phyloP scores from a whole-genome alignment of 2,888 invertebrate genomes.

The Stomorhina lunata region DNA sequence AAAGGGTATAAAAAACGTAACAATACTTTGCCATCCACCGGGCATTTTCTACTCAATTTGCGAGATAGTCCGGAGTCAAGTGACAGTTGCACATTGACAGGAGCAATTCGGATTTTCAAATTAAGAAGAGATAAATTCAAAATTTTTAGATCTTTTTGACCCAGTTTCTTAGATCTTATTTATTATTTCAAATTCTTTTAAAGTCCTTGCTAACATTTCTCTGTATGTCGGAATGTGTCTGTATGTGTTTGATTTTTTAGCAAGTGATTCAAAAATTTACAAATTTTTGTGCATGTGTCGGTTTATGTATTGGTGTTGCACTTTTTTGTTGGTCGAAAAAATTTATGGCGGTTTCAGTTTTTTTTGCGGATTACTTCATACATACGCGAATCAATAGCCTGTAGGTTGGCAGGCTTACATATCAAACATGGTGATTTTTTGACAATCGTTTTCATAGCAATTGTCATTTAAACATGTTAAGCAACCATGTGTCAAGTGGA shows the following conservation, averaged over 20 bases:
- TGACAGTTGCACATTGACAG: too few species aligned
- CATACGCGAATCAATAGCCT: constrained; percentile 65
- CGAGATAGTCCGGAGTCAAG: too few species aligned
- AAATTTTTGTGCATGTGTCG: constrained; percentile 22
- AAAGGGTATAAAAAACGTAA: too few species aligned
- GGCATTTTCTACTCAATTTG: too few species aligned
- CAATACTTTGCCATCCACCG: too few species aligned
- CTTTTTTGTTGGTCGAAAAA: constrained; percentile 39
- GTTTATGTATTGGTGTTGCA: constrained; percentile 11
- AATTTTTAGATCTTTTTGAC: too few species aligned
- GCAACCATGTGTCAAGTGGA: constrained; percentile 67
- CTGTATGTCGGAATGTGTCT: neutral
- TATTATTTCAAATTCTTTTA: constrained; percentile 29
- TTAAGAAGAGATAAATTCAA: too few species aligned
- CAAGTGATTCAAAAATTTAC: constrained; percentile 61
- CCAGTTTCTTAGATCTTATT: too few species aligned
- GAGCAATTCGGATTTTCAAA: too few species aligned
- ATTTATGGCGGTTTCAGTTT: constrained; percentile 55
- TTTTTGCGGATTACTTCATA: constrained; percentile 37
- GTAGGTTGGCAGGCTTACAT: constrained; percentile 66
- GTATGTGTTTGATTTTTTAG: constrained; percentile 34
- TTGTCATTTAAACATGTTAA: constrained; percentile 66
- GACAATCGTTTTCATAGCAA: constrained; percentile 67
- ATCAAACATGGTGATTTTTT: constrained; percentile 66
- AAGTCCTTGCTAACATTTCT: constrained; percentile 17